These are phyloP conservation scores for Crenuchus spilurus DNA, from an alignment of 2,797 vertebrate species.

Conservation along the genomic window DNA sequence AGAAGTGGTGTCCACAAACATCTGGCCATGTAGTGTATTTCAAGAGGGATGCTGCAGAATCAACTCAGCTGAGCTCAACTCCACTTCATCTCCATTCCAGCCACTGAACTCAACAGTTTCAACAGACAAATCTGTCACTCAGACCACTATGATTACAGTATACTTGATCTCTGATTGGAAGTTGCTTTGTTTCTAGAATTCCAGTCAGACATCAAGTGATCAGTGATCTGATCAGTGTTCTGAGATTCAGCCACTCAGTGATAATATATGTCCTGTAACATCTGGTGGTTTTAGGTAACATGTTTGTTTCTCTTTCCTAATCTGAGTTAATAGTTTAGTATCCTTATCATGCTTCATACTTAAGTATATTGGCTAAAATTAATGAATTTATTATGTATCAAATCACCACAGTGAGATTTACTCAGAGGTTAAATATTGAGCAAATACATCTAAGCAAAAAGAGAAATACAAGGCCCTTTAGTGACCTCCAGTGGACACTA, in stretches of 20 bases:
- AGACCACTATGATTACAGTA: not conserved
- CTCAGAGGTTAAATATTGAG: not conserved
- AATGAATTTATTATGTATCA: not conserved
- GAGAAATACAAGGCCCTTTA: not conserved
- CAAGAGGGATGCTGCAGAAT: no score
- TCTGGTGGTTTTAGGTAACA: not conserved
- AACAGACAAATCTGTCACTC: not conserved
- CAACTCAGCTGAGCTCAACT: no score
- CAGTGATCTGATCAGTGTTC: not conserved
- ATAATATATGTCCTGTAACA: not conserved
- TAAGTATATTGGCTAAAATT: not conserved
- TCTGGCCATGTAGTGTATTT: constrained; percentile 1
- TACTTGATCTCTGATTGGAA: not conserved
- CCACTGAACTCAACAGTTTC: no score
- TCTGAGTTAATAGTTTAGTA: not conserved
- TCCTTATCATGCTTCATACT: not conserved
- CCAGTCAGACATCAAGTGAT: not conserved
- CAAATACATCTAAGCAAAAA: not conserved
- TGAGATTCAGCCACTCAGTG: not conserved
- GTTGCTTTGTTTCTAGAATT: not conserved
- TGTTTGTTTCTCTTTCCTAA: not conserved
- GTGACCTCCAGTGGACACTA: not conserved
- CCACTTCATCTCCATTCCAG: no score
- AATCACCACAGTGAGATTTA: not conserved
- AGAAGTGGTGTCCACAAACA: not conserved